Conservation (phyloP, 2,797 vertebrate genomes). For the Enteromius afrohamiltoni region DNA sequence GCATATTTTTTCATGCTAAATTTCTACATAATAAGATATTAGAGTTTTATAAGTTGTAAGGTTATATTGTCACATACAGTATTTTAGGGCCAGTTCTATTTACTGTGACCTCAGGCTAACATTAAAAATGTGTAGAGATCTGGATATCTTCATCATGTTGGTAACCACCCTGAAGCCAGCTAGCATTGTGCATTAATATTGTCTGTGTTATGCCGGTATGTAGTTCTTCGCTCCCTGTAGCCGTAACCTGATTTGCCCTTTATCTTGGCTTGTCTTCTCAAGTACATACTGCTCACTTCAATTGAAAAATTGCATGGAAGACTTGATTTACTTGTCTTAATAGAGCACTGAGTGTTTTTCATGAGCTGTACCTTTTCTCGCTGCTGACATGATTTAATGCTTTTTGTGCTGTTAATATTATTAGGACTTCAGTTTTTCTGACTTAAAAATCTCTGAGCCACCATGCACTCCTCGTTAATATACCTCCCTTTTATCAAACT, state of each 20-base stretch:
- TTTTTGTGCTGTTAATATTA: background rate
- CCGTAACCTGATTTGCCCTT: background rate
- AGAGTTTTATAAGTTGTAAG: background rate
- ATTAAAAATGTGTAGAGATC: too few species aligned
- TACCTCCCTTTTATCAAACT: background rate
- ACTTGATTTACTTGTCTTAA: conserved; percentile 38
- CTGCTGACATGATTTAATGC: background rate
- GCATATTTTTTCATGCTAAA: background rate
- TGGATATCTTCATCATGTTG: background rate
- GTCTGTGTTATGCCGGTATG: background rate
- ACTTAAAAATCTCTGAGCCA: background rate
- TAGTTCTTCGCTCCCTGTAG: background rate
- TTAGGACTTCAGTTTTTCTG: background rate
- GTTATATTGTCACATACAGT: background rate
- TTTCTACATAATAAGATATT: background rate
- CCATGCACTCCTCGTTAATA: too few species aligned
- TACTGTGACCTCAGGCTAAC: background rate
- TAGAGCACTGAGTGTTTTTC: conserved; percentile 9
- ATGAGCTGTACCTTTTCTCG: background rate
- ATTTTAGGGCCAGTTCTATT: background rate
- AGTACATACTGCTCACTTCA: conserved; percentile 74
- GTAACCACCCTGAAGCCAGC: background rate
- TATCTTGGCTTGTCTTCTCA: conserved; percentile 55
- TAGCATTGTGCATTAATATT: background rate
- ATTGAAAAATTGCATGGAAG: conserved; percentile 59